These are phyloP conservation scores for Isichthys henryi DNA, from an alignment of 2,113 vertebrate genomes.

Conservation along the genomic window DNA sequence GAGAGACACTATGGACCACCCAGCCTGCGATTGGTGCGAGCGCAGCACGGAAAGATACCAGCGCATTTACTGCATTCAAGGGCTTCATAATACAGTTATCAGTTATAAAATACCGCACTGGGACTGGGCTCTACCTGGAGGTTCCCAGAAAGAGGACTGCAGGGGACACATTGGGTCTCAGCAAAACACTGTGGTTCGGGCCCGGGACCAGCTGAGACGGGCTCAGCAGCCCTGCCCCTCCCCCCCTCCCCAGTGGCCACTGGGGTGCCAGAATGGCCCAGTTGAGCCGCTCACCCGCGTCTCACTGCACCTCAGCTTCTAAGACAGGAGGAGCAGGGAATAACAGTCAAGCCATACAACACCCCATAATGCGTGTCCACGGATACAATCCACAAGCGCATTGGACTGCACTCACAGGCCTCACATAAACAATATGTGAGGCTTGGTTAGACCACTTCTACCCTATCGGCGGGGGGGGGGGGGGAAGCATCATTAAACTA, in stretches of 20 bases:
- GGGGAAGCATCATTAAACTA: constrained; percentile 14
- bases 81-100: background rate
- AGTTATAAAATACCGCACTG: background rate
- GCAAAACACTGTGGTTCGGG: background rate
- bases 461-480: background rate
- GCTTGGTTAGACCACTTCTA: background rate
- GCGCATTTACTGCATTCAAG: background rate
- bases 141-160: background rate
- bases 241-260: background rate
- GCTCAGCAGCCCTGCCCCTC: background rate
- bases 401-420: background rate
- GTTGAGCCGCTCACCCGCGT: background rate
- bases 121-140: background rate
- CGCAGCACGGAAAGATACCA: background rate
- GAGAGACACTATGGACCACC: background rate
- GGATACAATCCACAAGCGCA: background rate
- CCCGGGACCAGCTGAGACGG: background rate
- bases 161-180: background rate
- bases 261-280: background rate
- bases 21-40: background rate
- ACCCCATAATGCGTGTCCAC: background rate
- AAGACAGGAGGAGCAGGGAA: background rate
- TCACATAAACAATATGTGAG: background rate
- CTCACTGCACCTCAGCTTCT: background rate
- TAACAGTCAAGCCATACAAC: background rate